phyloP scores from a whole-genome alignment of 2,113 vertebrate genomes.

The Saguinus midas region DNA sequence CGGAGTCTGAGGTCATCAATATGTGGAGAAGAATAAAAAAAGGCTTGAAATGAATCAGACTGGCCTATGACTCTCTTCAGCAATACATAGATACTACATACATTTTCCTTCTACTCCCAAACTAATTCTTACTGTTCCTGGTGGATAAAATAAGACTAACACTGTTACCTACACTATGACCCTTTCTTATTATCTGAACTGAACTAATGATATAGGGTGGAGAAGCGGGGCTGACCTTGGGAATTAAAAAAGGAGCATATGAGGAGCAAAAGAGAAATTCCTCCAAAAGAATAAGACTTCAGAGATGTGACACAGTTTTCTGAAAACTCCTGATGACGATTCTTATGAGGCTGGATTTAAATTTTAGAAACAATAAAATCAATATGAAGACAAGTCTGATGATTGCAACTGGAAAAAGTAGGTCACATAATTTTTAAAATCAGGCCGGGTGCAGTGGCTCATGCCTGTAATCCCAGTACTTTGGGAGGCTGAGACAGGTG shows the following conservation, averaged over 20 bases:
- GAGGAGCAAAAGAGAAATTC: not conserved
- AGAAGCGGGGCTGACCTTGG: not conserved
- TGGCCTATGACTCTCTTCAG: not conserved
- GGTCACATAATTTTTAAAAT: not conserved
- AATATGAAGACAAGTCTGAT: not conserved
- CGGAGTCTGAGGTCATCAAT: not conserved
- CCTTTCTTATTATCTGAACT: not conserved
- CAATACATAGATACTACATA: not conserved
- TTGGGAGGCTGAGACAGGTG: not conserved
- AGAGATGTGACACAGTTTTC: not conserved
- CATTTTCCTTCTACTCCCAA: not conserved
- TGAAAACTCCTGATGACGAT: not conserved
- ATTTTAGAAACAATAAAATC: constrained; percentile 34
- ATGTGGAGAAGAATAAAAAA: not conserved
- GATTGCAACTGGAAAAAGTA: not conserved
- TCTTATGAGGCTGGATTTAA: constrained; percentile 8
- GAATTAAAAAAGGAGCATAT: not conserved
- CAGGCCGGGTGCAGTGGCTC: not conserved
- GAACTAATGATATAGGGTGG: not conserved
- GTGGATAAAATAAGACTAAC: not conserved
- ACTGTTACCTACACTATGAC: not conserved
- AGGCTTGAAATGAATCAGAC: not conserved
- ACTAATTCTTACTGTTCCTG: not conserved
- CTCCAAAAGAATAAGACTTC: not conserved
- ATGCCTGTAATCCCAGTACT: not conserved